Evolutionary conservation across 2,113 vertebrate genomes (phyloP), one percentile per base, ranked within the genome.

Genomic region (Aleadryas rufinucha): DNA sequence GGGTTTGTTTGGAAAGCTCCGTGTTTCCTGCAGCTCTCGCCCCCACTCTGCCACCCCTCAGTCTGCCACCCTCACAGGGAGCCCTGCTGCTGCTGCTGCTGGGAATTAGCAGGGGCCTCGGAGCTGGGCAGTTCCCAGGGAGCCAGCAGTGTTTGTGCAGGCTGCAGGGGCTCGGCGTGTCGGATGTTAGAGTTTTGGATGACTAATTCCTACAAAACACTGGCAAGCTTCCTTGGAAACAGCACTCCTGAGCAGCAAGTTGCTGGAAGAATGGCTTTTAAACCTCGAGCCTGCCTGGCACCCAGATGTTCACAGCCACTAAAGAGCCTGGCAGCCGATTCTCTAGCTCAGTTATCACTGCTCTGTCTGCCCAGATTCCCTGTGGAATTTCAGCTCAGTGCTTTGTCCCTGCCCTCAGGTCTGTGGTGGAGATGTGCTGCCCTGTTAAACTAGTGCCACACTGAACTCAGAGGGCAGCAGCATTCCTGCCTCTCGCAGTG

Each of bases 161-260:
- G 65, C 84, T 72, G 10, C 2, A 7, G 56, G 39, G 45, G 57
- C 87, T 89, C 80, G 2, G 28, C 56, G 3, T 65, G 24, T 23
- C 56, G 53, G 44, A n/a, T 90, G 64, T 45, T 44, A 16, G 49
- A 45, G 85, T 37, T 92, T 80, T 74, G 75, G 75, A 61, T 93
- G 70, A 91, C 85, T 94, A 61, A 91, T 90, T 89, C 82, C 92
- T 88, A 80, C 80, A 82, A 91, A 95, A 84, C 50, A 41, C 66
- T 86, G 89, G 53, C 92, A 76, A 44, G 82, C 59, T 79, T 80
- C 65, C 82, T 68, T 0, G 5, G 42, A 77, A 93, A 64, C 81
- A 89, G 87, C 81, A 13, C 41, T 89, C 66, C 70, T 27, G 54
- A 93, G 83, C 74, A 88, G 83, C 79, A 66, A 57, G 89, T 33